Base-by-base conservation (phyloP, 2,888 invertebrate species). In the Julus scandinavius region DNA sequence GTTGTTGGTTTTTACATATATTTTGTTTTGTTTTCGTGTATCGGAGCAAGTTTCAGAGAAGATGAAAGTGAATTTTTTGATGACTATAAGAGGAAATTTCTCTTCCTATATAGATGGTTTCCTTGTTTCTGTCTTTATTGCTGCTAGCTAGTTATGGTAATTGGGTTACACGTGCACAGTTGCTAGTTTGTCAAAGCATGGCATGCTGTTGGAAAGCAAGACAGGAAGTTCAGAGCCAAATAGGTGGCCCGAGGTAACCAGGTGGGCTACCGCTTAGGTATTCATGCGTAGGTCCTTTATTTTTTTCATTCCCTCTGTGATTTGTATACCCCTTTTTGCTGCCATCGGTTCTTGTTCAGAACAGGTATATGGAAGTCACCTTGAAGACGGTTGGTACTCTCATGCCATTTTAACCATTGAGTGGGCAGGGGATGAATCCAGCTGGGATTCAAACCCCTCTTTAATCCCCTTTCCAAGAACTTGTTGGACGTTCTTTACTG, bases 271-370 rank as follows among this genome's bases (percentile, higher is more conserved):
- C 72, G 6, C 1, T 20, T 29, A 72, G 20, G 72, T 72, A 72
- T 72, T 72, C 29, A 72, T 72, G 72, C 72, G 72, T 72, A 72
- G 72, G 72, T 72, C 72, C 72, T 72, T 72, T 72, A 72, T 72
- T 72, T 72, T 72, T 72, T 72, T 1, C 29, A 2, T 63, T 20
- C 72, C 72, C 20, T 72, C 29, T 29, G 29, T 72, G 72, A 72
- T 29, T 72, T 29, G 29, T 72, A 72, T 29, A 29, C 72, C 72
- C 72, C 11, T 72, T 72, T 72, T 72, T 72, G 20, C 29, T 29
- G 7, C 20, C 72, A 7, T 72, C 29, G 72, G 20, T 6, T 72
- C 72, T 17, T 63, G 6, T 72, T 72, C 13, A 20, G 20, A 29
- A 20, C 20, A 9, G 72, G 29, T 7, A 72, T 20, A 72, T 29